Evolutionary conservation across 2,888 invertebrate genomes (phyloP).

Genomic region (Chrysolina oricalcia): DNA sequence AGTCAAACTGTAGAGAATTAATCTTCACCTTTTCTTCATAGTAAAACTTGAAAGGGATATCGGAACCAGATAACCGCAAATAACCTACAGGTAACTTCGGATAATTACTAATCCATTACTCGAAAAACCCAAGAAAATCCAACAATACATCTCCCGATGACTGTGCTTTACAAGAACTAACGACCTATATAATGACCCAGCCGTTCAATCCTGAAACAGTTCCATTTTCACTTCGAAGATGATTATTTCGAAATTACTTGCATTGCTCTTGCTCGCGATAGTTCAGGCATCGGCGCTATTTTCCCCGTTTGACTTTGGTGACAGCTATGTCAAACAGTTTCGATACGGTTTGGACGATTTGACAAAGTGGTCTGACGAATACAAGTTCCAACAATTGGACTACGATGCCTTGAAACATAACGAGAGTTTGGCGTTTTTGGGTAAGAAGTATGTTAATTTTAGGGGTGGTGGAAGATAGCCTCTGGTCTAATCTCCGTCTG

Average conservation of each 20-base stretch:
- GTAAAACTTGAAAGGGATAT: no score
- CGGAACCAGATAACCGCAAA: no score
- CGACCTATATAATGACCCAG: conserved; percentile 35
- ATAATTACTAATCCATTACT: conserved; percentile 11
- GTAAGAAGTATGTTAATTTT: conserved; percentile 43
- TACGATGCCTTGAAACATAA: conserved; percentile 57
- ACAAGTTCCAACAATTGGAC: conserved; percentile 55
- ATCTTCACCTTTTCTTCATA: no score
- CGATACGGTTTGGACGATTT: conserved; percentile 59
- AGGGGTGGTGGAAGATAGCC: not conserved
- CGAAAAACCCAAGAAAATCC: conserved; percentile 35
- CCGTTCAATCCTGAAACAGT: conserved; percentile 27
- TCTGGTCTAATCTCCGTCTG: no score
- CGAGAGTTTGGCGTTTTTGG: conserved; percentile 57
- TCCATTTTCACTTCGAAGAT: conserved; percentile 25
- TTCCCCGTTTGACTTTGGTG: conserved; percentile 65
- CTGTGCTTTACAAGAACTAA: conserved; percentile 4
- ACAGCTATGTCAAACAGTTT: conserved; percentile 64
- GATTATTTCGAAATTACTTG: conserved; percentile 22
- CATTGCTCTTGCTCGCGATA: conserved; percentile 24
- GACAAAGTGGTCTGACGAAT: conserved; percentile 57
- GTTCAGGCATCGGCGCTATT: conserved; percentile 33
- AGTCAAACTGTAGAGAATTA: no score
- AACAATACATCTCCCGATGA: not conserved
- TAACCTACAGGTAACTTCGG: not conserved